These are phyloP conservation scores for Pavo muticus DNA, from an alignment of 2,113 vertebrate species.

Conservation along the genomic window DNA sequence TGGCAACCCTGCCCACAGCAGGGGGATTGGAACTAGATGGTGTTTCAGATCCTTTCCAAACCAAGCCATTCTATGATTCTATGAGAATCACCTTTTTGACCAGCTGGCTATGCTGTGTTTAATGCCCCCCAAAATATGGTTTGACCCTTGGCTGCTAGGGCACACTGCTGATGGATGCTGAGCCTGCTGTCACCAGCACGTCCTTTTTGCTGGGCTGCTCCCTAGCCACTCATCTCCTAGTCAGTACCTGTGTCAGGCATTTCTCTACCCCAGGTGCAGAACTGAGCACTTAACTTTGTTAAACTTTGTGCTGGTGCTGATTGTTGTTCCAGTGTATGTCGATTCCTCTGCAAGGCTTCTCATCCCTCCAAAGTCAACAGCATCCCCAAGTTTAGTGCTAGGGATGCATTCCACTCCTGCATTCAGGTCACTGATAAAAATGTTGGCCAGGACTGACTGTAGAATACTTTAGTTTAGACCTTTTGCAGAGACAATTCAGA, in stretches of 20 bases:
- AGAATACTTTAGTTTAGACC: neutral
- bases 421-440: neutral
- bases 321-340: neutral
- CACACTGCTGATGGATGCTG: neutral
- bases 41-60: neutral
- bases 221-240: neutral
- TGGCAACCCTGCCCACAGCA: neutral
- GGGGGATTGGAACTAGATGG: neutral
- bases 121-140: neutral
- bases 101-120: neutral
- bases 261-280: neutral
- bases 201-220: neutral
- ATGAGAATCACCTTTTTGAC: neutral
- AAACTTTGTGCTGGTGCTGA: neutral
- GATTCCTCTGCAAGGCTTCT: neutral
- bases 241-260: neutral
- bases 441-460: neutral
- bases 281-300: neutral
- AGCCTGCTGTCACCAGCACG: neutral
- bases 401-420: neutral
- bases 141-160: neutral
- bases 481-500: neutral
- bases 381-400: neutral
- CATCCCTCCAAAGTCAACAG: neutral
- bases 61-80: neutral